phyloP scores from a whole-genome alignment of 2,113 vertebrate genomes.

The Lynx canadensis region DNA sequence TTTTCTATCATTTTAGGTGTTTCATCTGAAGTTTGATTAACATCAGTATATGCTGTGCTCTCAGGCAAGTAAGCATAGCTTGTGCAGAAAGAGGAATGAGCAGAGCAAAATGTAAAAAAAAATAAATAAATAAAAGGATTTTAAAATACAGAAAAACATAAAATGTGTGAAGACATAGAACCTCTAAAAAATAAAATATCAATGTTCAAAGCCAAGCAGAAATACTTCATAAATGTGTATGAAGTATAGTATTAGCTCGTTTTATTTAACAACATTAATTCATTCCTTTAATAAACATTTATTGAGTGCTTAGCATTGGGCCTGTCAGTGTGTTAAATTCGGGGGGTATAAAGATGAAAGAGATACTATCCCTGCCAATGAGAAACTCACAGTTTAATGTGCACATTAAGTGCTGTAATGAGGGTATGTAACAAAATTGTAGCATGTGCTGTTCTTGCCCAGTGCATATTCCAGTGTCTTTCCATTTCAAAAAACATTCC shows the following conservation, averaged over 20 bases:
- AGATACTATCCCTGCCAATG: background rate
- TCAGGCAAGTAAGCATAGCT: constrained; percentile 27
- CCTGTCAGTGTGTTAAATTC: background rate
- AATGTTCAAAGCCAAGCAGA: background rate
- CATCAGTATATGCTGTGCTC: background rate
- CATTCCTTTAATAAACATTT: background rate
- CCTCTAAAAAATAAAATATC: background rate
- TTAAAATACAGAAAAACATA: background rate
- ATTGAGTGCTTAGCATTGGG: background rate
- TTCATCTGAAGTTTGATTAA: constrained; percentile 40
- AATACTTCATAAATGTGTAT: background rate
- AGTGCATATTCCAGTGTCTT: background rate
- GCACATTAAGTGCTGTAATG: background rate
- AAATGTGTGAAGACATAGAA: background rate
- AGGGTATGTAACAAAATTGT: background rate
- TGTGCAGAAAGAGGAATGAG: background rate
- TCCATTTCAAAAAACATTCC: background rate
- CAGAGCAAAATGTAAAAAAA: background rate
- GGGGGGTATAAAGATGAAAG: background rate
- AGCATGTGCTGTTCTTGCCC: background rate
- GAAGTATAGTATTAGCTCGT: background rate
- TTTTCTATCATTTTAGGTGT: constrained; percentile 59
- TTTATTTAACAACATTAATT: background rate
- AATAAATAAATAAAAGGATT: background rate
- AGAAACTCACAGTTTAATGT: background rate